Evolutionary conservation across 2,113 vertebrate genomes (phyloP).

Genomic region (Gasterosteus aculeatus): DNA sequence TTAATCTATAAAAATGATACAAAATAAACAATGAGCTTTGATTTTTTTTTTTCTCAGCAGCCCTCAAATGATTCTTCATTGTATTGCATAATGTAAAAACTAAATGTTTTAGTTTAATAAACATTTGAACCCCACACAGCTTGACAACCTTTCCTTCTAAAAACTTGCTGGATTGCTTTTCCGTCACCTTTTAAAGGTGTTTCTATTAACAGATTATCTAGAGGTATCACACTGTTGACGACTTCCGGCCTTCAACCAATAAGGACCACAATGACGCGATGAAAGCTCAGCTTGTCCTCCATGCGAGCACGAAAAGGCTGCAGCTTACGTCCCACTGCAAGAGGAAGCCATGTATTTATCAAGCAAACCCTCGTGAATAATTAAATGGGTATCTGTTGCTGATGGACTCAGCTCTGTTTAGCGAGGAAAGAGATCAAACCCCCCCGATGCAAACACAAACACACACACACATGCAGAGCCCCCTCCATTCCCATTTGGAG

Average conservation of each 20-base stretch:
- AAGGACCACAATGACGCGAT: conserved; percentile 12
- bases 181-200: neutral
- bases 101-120: neutral
- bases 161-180: neutral
- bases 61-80: neutral
- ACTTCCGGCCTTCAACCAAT: neutral
- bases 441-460: conserved; percentile 30
- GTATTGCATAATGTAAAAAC: neutral
- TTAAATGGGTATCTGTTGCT: conserved; percentile 70
- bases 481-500: conserved; percentile 4
- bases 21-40: neutral
- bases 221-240: neutral
- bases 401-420: conserved; percentile 65
- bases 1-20: no score
- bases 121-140: neutral
- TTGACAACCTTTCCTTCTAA: neutral
- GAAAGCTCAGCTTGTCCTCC: conserved; percentile 18
- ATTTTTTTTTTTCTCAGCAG: neutral
- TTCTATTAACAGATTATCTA: neutral
- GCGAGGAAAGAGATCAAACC: conserved; percentile 51
- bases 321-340: conserved; percentile 48
- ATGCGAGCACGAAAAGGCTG: conserved; percentile 8
- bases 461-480: neutral
- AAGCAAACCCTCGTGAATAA: conserved; percentile 69
- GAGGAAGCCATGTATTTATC: conserved; percentile 74